A percentile compares a stretch with the other conserved stretches of the same genome.
These are phyloP conservation scores for Hydrochoerus hydrochaeris DNA, from an alignment of 2,113 vertebrate genomes.

Conservation along the genomic window DNA sequence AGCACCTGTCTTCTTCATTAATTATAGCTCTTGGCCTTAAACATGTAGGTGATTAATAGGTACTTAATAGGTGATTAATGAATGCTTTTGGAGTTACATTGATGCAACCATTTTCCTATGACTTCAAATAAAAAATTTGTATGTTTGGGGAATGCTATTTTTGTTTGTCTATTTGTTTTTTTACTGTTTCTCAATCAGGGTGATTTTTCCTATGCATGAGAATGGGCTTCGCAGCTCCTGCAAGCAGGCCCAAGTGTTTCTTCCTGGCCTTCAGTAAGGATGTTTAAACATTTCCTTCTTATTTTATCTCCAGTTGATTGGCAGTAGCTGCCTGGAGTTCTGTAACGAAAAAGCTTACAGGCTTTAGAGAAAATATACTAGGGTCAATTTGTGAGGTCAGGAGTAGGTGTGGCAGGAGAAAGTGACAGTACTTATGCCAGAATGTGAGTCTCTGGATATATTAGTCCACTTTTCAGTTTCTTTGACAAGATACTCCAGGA, in stretches of 20 bases:
- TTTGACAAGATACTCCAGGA: background rate
- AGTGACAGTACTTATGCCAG: background rate
- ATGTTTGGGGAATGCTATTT: background rate
- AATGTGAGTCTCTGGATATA: background rate
- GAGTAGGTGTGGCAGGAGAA: too few species aligned
- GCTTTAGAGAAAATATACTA: background rate
- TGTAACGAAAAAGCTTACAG: too few species aligned
- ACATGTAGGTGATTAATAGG: background rate
- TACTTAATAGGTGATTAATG: background rate
- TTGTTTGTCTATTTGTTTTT: background rate
- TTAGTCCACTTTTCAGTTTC: background rate
- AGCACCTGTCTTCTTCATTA: background rate
- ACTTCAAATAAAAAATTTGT: background rate
- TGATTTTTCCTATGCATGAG: background rate
- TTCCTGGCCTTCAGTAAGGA: background rate
- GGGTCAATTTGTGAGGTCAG: background rate
- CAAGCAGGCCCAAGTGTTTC: accelerated
- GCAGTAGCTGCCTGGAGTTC: background rate
- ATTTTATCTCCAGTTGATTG: background rate
- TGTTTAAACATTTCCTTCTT: background rate
- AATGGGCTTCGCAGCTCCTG: background rate
- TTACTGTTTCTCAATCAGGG: background rate
- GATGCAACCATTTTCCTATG: background rate
- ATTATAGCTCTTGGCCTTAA: background rate
- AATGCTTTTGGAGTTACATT: background rate